These are phyloP conservation scores for Columba livia DNA, from an alignment of 2,113 vertebrate species.

Conservation along the genomic window DNA sequence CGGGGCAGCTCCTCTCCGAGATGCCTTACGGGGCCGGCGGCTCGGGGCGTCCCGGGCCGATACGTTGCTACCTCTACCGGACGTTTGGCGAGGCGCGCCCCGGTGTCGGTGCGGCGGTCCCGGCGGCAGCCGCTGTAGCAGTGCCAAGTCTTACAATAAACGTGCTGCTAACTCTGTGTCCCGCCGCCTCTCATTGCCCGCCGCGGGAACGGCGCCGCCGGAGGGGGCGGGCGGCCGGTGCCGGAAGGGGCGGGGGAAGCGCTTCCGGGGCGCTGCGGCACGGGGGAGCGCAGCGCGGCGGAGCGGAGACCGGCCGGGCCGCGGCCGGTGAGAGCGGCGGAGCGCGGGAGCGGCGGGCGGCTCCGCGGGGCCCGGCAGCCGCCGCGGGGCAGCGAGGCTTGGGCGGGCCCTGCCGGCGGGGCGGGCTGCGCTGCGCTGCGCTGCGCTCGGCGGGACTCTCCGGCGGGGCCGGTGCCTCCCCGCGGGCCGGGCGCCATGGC, in stretches of 20 bases:
- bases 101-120: not conserved
- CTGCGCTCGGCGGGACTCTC: not conserved
- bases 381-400: too few species aligned
- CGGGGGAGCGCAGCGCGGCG: not conserved
- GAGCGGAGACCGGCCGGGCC: not conserved
- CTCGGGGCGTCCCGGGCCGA: not conserved
- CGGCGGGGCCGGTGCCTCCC: not conserved
- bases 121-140: slow-evolving; percentile 46
- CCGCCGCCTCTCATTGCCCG: slow-evolving; percentile 30
- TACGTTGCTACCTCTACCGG: slow-evolving; percentile 53
- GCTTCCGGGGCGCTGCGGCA: slow-evolving; percentile 9
- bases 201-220: not conserved
- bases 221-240: not conserved
- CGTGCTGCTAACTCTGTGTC: slow-evolving; percentile 49
- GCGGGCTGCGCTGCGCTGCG: not conserved
- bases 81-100: not conserved
- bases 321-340: not conserved
- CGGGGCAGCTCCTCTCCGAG: not conserved
- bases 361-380: too few species aligned
- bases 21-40: slow-evolving; percentile 33
- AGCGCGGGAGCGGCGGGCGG: not conserved
- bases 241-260: not conserved
- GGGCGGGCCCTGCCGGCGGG: too few species aligned
- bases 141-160: slow-evolving; percentile 58
- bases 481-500: slow-evolving; percentile 70